Conservation (phyloP, 2,113 vertebrate genomes). For the Hoplias malabaricus region DNA sequence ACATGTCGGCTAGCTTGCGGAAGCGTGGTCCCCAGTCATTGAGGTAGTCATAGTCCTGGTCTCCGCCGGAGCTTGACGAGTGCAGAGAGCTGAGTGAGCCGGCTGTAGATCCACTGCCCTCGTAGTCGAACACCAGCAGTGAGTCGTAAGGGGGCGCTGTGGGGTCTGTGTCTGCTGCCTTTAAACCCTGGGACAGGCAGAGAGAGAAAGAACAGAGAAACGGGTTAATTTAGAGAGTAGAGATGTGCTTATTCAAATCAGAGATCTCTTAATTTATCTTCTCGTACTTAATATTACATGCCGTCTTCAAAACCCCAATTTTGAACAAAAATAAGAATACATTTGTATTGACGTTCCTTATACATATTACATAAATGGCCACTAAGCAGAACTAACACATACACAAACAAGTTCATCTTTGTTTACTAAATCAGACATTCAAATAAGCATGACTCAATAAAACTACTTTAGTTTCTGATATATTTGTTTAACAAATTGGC, state of each 20-base stretch:
- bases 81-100: slow-evolving; percentile 96
- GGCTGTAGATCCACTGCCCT: slow-evolving; percentile 94
- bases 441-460: no score
- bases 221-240: background rate
- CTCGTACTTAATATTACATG: no score
- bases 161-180: slow-evolving; percentile 95
- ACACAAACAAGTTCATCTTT: no score
- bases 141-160: slow-evolving; percentile 96
- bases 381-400: no score
- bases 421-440: no score
- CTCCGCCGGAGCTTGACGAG: slow-evolving; percentile 91
- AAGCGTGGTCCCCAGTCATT: slow-evolving; percentile 97
- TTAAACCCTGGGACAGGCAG: slow-evolving; percentile 81
- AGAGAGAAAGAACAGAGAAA: background rate
- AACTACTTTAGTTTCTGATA: no score
- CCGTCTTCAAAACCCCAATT: no score
- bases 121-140: slow-evolving; percentile 95
- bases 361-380: no score
- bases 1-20: slow-evolving; percentile 97
- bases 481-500: no score
- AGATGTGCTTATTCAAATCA: background rate
- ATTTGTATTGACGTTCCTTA: no score
- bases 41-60: slow-evolving; percentile 99
- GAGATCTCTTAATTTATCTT: no score
- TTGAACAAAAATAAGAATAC: no score